Evolutionary conservation across 1,140 invertebrate species (phyloP).

Genomic region (Vollenhovia emeryi): DNA sequence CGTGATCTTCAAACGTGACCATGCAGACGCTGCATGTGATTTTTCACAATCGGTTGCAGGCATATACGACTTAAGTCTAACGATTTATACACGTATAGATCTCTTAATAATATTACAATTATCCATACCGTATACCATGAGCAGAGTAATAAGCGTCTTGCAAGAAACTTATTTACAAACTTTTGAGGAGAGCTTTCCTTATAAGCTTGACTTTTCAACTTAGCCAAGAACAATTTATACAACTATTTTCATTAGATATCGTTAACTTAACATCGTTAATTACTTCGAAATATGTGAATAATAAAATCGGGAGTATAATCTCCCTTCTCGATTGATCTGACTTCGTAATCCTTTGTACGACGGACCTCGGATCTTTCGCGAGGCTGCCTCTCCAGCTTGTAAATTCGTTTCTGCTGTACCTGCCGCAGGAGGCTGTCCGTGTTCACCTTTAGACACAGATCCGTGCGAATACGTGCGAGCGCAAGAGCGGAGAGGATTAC

Average conservation of each 20-base stretch:
- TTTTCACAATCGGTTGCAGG: conserved; percentile 45
- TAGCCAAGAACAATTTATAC: background rate
- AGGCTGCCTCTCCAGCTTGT: conserved; percentile 1
- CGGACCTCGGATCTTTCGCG: background rate
- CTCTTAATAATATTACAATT: conserved; percentile 39
- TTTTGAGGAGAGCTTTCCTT: conserved; percentile 17
- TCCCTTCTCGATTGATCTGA: background rate
- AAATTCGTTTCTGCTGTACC: conserved; percentile 39
- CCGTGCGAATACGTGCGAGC: conserved; percentile 64
- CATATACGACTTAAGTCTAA: conserved; percentile 34
- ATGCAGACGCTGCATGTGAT: conserved; percentile 33
- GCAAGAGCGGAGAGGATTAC: conserved; percentile 67
- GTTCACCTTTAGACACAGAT: conserved; percentile 47
- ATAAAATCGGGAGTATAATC: background rate
- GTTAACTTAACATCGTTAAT: background rate
- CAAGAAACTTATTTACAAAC: conserved; percentile 26
- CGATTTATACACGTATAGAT: conserved; percentile 24
- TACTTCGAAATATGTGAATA: background rate
- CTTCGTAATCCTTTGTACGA: background rate
- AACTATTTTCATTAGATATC: background rate
- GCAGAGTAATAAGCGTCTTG: conserved; percentile 23
- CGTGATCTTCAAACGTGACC: conserved; percentile 14
- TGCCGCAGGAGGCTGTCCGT: conserved; percentile 16
- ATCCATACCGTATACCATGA: conserved; percentile 48
- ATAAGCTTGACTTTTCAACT: background rate